Conservation (phyloP, 1,140 invertebrate species). For the Drosophila sucinea region DNA sequence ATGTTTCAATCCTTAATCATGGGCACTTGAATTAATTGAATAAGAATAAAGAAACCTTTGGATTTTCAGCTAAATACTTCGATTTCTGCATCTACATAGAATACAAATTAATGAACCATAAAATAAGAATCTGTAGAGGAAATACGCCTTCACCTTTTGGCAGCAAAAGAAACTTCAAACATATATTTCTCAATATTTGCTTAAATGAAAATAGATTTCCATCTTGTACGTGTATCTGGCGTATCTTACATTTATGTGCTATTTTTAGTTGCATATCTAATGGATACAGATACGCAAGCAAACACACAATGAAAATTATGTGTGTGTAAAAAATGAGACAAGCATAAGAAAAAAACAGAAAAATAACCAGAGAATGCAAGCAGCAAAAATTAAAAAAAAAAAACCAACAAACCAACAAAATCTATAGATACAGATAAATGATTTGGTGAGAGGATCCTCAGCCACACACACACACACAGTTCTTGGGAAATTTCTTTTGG, state of each 20-base stretch:
- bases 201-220: conserved; percentile 72
- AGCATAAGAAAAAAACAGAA: conserved; percentile 39
- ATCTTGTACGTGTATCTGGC: conserved; percentile 55
- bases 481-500: conserved; percentile 48
- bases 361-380: conserved; percentile 18
- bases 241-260: conserved; percentile 62
- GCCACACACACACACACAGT: conserved; percentile 7
- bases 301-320: conserved; percentile 31
- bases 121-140: neutral
- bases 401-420: conserved; percentile 15
- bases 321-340: conserved; percentile 41
- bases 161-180: conserved; percentile 30
- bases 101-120: neutral
- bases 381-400: conserved; percentile 59
- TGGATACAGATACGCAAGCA: conserved; percentile 56
- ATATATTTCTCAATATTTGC: conserved; percentile 72
- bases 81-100: neutral
- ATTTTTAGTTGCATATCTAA: conserved; percentile 67
- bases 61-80: neutral
- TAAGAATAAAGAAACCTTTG: no score
- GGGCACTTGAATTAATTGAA: no score
- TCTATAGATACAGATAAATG: conserved; percentile 3
- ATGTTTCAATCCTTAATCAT: no score
- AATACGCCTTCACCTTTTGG: conserved; percentile 18
- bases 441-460: conserved; percentile 8